phyloP scores from a whole-genome alignment of 2,113 vertebrate species.

The Centropristis striata region DNA sequence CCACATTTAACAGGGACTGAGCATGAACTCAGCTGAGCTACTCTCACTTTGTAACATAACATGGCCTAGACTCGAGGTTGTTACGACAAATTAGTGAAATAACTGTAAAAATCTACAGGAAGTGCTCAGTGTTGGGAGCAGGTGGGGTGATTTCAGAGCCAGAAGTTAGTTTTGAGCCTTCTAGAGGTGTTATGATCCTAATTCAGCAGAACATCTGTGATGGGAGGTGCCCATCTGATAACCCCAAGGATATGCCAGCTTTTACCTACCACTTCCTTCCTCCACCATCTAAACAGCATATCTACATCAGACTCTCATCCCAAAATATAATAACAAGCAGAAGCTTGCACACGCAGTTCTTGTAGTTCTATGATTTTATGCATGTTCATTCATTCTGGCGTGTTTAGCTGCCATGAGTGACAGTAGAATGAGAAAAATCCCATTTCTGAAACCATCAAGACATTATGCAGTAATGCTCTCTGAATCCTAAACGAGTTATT shows the following conservation, averaged over 20 bases:
- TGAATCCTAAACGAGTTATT: conserved; percentile 26
- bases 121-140: conserved; percentile 17
- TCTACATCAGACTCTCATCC: conserved; percentile 32
- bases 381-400: not conserved
- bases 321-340: not conserved
- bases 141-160: conserved; percentile 29
- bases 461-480: not conserved
- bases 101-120: conserved; percentile 13
- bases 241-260: conserved; percentile 62
- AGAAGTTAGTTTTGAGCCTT: conserved; percentile 53
- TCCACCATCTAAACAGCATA: conserved; percentile 27
- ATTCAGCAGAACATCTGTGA: conserved; percentile 76
- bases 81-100: not conserved
- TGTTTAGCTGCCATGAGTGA: not conserved
- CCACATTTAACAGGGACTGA: not conserved
- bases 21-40: conserved; percentile 4
- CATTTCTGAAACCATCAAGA: conserved; percentile 2
- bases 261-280: conserved; percentile 20
- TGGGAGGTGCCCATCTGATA: conserved; percentile 63
- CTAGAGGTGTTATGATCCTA: conserved; percentile 55
- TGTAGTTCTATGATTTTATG: conserved; percentile 8
- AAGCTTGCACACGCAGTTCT: not conserved
- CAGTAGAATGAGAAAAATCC: not conserved
- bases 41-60: not conserved
- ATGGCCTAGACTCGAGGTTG: not conserved